Conservation (phyloP, 2,888 invertebrate genomes). For the Callyntrura guangdongensis region DNA sequence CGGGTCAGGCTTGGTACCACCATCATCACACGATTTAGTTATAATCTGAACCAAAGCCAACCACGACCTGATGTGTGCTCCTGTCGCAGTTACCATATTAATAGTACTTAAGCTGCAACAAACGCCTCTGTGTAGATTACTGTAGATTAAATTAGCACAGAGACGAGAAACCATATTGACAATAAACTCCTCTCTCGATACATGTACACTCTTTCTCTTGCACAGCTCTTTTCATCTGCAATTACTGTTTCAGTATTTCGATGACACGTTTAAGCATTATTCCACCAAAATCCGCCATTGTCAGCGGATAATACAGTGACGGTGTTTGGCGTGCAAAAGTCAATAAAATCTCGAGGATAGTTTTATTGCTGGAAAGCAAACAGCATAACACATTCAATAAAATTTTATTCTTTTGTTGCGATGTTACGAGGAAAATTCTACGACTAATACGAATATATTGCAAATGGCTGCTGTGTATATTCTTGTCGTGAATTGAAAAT, state of each 20-base stretch:
- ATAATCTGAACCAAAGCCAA: neutral
- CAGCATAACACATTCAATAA: slow-evolving; percentile 25
- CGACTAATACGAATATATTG: slow-evolving; percentile 4
- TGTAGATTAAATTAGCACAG: neutral
- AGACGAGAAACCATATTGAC: slow-evolving; percentile 21
- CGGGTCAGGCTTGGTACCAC: neutral
- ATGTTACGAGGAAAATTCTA: neutral
- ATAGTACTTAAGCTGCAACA: too few species aligned
- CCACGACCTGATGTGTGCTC: slow-evolving; percentile 49
- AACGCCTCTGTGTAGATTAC: neutral
- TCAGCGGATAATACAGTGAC: slow-evolving; percentile 9
- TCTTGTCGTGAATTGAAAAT: neutral
- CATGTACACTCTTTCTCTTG: neutral
- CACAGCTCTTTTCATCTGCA: neutral
- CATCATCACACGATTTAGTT: slow-evolving; percentile 25
- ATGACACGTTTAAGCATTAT: slow-evolving; percentile 2
- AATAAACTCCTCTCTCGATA: slow-evolving; percentile 1
- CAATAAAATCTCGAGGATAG: slow-evolving; percentile 7
- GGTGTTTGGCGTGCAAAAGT: slow-evolving; percentile 43
- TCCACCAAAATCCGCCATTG: neutral
- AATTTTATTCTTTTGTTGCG: slow-evolving; percentile 22
- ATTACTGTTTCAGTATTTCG: too few species aligned
- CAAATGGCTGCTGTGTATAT: neutral
- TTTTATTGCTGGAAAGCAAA: slow-evolving; percentile 49
- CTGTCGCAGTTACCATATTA: neutral